Evolutionary conservation across 2,888 invertebrate species (phyloP), one percentile per base, ranked within the genome.

Genomic region (Platerodrilus igneus): DNA sequence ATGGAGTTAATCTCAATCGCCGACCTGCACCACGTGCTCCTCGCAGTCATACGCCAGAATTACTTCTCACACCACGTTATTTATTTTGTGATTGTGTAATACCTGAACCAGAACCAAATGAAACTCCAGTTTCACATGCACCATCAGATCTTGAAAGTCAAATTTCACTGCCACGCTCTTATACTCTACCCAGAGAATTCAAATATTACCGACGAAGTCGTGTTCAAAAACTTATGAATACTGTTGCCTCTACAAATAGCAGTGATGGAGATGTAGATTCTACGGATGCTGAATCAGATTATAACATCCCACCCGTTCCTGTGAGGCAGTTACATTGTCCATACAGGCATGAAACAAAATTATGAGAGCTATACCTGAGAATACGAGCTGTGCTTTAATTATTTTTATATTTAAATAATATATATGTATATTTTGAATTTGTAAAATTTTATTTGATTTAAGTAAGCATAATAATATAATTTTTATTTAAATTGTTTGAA

Each of bases 211-310:
- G 83, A 19, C 69, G 81, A 47, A 73, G 67, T 28, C 60, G 69
- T 37, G 70, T 72, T 19, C 77, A 36, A 69, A 80, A 42, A 73
- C 79, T 47, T 69, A 78, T 39, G 79, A 79, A 83, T 47, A 82
- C 83, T 55, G 76, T 85, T 13, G 81, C 84, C 6, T 87, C 87
- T 51, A 88, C 87, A 20, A 89, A 90, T 59, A 89, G 88, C 56
- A 88, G 88, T 53, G 88, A 88, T 59, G 89, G 88, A 40, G 88
- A 88, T 64, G 88, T 88, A 4, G 88, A 89, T 69, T 87, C 87
- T 41, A 80, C 77, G 30, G 85, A 81, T 48, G 87, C 88, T 42
- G 67, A 64, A 40, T 65, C 64, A 5, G 67, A 66, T 44, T 64
- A 63, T 41, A 67, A 68, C 52, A 62, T 64, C n/a, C 63, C 64